These are phyloP conservation scores for Gari tellinella DNA, from an alignment of 2,888 invertebrate genomes.

Conservation along the genomic window DNA sequence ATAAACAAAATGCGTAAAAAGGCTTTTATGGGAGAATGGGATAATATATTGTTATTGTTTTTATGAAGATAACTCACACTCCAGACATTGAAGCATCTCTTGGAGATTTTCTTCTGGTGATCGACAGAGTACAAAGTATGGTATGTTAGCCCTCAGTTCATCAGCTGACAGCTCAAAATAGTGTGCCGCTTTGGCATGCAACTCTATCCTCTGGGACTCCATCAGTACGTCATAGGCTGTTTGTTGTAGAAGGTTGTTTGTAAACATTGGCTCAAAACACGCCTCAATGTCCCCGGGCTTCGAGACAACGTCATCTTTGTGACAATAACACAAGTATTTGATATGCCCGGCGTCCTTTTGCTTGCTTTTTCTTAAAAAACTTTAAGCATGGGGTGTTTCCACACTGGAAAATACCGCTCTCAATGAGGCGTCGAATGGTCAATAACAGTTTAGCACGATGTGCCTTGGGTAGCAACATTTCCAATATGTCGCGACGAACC, in stretches of 20 bases:
- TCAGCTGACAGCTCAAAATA: constrained; percentile 74
- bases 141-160: constrained; percentile 59
- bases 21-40: too few species aligned
- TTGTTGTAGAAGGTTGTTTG: constrained; percentile 72
- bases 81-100: constrained; percentile 29
- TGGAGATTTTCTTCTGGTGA: constrained; percentile 55
- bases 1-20: too few species aligned
- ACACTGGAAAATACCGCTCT: constrained; percentile 70
- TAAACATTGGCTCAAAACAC: constrained; percentile 59
- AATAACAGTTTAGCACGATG: constrained; percentile 61
- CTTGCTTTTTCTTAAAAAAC: background rate
- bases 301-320: constrained; percentile 37
- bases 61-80: constrained; percentile 31
- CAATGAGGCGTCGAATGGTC: constrained; percentile 63
- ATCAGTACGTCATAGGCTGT: constrained; percentile 78
- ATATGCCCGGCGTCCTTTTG: constrained; percentile 14
- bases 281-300: constrained; percentile 24
- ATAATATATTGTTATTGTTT: too few species aligned
- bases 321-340: constrained; percentile 58
- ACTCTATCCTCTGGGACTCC: constrained; percentile 69
- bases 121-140: constrained; percentile 56
- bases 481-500: constrained; percentile 66
- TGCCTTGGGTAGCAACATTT: constrained; percentile 67
- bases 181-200: constrained; percentile 75
- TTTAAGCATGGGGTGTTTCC: constrained; percentile 41